Base-by-base conservation (phyloP, 2,888 invertebrate genomes). In the Rhamphomyia laevipes region DNA sequence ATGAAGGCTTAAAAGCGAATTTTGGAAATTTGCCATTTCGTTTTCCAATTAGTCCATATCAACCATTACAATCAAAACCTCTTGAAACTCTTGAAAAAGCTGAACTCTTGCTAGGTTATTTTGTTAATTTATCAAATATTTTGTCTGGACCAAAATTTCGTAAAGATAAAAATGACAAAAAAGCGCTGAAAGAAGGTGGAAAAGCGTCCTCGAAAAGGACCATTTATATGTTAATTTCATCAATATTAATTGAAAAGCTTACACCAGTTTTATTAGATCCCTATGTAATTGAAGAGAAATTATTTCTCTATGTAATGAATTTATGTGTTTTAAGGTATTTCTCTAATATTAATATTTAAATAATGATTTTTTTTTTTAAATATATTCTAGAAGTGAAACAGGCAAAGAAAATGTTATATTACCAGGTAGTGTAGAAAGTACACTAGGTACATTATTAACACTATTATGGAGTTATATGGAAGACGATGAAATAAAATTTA, bases 1-100 rank as follows among this genome's bases (percentile, higher is more conserved):
- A 80, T 43, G 88, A 89, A 64, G 82, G 80, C 56, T 65, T 89
- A 1, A 80, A 82, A 50, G 85, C 84, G 0, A 89, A 89, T 66
- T 90, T 89, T 63, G 90, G 90, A 41, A 75, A 77, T 30, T 75
- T 76, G 2, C 83, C 82, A 2, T 66, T 75, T 54, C 78, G 78
- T 42, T 84, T 83, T 63, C 84, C 86, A 0, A n/a, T 35, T 5
- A 70, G 86, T 5, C 81, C 80, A 1, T 87, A 74, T 62, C 69
- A 73, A n/a, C 77, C 86, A 0, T 65, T 86, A 0, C 86, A 88
- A 70, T 71, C 67, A 0, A 63, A 75, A 2, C 68, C 70, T 1
- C 53, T 60, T 11, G 52, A 59, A 1, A 57, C 57, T 33, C n/a
- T 69, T 15, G 58, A 62, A 38, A 64, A 64, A 23, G 59, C 63